These are phyloP conservation scores for Muscicapa striata DNA, from an alignment of 2,797 vertebrate genomes.

Conservation along the genomic window DNA sequence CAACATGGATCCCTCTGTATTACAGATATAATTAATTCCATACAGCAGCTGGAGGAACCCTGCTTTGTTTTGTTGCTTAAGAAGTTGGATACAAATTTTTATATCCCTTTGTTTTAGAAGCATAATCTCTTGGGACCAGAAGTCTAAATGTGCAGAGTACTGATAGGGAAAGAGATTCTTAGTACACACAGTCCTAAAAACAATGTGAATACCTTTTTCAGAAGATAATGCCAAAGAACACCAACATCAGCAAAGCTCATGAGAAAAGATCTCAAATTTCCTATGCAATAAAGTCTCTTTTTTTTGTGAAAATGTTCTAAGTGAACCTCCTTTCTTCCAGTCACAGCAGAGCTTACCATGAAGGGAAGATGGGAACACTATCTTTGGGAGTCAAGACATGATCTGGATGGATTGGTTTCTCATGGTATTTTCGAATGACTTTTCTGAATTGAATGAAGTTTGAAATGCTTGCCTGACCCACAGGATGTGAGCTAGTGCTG, in stretches of 20 bases:
- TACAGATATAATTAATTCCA: background rate
- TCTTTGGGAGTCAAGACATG: background rate
- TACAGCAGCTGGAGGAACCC: fast-evolving
- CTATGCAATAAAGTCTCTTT: background rate
- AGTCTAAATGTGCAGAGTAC: background rate
- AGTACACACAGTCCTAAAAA: constrained; percentile 4
- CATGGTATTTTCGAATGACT: background rate
- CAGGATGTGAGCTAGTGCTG: background rate
- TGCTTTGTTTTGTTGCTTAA: background rate
- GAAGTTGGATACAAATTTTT: background rate
- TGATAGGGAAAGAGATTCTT: background rate
- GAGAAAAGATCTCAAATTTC: background rate
- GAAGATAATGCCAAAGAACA: background rate
- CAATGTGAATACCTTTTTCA: background rate
- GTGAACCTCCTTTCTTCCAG: background rate
- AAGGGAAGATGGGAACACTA: background rate
- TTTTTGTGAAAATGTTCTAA: background rate
- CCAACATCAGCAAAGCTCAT: background rate
- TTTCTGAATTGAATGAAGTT: background rate
- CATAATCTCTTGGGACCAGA: background rate
- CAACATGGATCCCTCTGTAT: background rate
- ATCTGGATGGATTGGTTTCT: background rate
- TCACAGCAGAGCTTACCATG: background rate
- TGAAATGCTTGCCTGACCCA: background rate
- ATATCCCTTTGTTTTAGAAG: constrained; percentile 40